These are phyloP conservation scores for Diadema setosum DNA, from an alignment of 35 echinoderm and acorn worm species.

Conservation along the genomic window DNA sequence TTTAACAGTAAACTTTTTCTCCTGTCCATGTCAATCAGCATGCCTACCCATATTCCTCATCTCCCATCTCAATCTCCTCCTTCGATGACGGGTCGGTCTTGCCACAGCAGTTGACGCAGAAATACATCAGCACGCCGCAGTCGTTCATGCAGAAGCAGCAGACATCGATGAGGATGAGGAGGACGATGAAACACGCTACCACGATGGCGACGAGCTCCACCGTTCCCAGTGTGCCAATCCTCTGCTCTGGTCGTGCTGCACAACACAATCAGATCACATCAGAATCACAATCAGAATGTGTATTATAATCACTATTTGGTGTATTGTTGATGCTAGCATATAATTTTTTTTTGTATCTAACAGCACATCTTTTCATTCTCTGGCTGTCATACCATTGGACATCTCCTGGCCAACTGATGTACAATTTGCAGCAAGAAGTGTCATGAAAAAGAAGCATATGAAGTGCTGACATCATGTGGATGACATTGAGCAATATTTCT, in stretches of 20 bases:
- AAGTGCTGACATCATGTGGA: too few species aligned
- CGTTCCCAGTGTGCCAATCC: background rate
- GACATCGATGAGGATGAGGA: slow-evolving; percentile 79
- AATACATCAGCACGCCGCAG: slow-evolving; percentile 82
- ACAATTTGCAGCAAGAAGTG: too few species aligned
- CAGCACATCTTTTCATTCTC: too few species aligned
- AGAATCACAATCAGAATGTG: too few species aligned
- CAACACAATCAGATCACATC: too few species aligned
- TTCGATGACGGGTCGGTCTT: slow-evolving; percentile 37
- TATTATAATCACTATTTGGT: too few species aligned
- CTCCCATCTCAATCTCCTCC: slow-evolving; percentile 62
- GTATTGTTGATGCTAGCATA: too few species aligned
- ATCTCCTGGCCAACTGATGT: too few species aligned
- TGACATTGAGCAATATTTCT: too few species aligned
- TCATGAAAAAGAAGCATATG: too few species aligned
- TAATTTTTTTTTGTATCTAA: too few species aligned
- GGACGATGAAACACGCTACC: slow-evolving; percentile 72
- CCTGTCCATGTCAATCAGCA: background rate
- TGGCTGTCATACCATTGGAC: too few species aligned
- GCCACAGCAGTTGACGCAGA: slow-evolving; percentile 92
- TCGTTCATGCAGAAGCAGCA: slow-evolving; percentile 80
- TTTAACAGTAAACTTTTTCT: background rate
- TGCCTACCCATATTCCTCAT: slow-evolving; percentile 8
- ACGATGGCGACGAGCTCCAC: slow-evolving; percentile 65
- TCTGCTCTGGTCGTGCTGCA: background rate